phyloP scores from a whole-genome alignment of 2,113 vertebrate species.

The Tragelaphus scriptus region DNA sequence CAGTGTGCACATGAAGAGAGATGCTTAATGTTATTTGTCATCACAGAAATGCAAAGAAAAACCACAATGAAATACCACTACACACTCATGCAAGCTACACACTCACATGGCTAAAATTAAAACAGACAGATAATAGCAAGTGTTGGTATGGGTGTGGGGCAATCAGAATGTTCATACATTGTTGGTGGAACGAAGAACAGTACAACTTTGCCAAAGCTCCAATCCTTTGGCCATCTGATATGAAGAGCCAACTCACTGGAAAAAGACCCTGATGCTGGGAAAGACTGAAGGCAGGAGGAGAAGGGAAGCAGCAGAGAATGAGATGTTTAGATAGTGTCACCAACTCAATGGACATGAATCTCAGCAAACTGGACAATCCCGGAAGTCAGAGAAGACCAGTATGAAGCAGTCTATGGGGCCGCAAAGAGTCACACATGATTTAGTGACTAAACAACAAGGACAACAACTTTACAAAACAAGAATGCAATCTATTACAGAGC shows the following conservation, averaged over 20 bases:
- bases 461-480: not conserved
- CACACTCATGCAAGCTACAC: not conserved
- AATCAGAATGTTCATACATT: not conserved
- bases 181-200: not conserved
- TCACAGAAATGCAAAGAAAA: not conserved
- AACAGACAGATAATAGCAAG: not conserved
- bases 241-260: not conserved
- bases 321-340: not conserved
- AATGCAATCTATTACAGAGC: not conserved
- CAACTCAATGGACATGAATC: not conserved
- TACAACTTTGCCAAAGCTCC: not conserved
- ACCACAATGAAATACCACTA: not conserved
- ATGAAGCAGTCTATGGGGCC: not conserved
- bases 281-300: not conserved
- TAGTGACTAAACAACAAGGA: not conserved
- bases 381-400: not conserved
- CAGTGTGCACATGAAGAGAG: not conserved
- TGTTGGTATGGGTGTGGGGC: fast-evolving
- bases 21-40: not conserved
- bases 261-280: not conserved
- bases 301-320: not conserved
- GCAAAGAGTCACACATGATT: not conserved
- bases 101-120: not conserved
- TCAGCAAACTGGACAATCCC: not conserved
- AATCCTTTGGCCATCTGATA: not conserved